phyloP scores from a whole-genome alignment of 2,113 vertebrate species.

The Epinephelus lanceolatus region DNA sequence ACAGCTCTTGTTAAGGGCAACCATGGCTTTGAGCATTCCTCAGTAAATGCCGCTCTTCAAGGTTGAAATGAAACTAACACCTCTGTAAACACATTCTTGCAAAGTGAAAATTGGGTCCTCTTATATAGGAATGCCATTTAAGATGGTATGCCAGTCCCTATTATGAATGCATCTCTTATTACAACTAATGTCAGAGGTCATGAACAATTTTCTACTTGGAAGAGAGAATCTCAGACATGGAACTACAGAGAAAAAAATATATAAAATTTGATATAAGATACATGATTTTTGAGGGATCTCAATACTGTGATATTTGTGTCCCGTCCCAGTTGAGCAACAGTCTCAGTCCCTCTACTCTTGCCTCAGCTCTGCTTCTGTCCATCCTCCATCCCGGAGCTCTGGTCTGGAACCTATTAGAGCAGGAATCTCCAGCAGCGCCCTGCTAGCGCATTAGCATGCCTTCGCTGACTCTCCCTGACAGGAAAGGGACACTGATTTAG shows the following conservation, averaged over 20 bases:
- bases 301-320: neutral
- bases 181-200: neutral
- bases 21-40: neutral
- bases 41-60: neutral
- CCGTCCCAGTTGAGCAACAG: slow-evolving; percentile 9
- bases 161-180: neutral
- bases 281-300: neutral
- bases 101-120: neutral
- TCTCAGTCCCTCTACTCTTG: slow-evolving; percentile 30
- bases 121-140: neutral
- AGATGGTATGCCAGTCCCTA: neutral
- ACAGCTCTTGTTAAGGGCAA: neutral
- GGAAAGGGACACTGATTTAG: slow-evolving; percentile 61
- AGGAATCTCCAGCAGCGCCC: slow-evolving; percentile 79
- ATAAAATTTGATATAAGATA: neutral
- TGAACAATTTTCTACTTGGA: neutral
- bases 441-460: slow-evolving; percentile 68
- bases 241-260: neutral
- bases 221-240: neutral
- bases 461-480: slow-evolving; percentile 52
- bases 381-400: slow-evolving; percentile 66
- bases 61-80: neutral
- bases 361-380: slow-evolving; percentile 58
- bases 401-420: slow-evolving; percentile 84
- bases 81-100: neutral